Base-by-base conservation (phyloP, 2,113 vertebrate genomes). In the Syrmaticus mikado region DNA sequence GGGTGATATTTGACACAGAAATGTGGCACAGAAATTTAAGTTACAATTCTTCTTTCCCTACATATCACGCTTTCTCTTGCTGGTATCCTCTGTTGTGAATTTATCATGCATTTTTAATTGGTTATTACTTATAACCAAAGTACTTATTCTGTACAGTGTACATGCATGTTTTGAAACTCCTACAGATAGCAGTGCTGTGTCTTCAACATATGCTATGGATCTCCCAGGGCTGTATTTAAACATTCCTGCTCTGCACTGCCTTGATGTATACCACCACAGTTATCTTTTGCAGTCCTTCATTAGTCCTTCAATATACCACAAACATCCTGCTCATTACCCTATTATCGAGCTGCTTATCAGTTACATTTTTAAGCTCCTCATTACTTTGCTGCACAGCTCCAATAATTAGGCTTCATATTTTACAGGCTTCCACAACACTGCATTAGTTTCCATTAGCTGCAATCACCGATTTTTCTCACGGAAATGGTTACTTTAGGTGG, bases 241-340 rank as follows among this genome's bases (percentile, higher is more conserved):
- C 32, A 61, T 34, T 60, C 41, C 25, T 71, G 22, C 40, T 74
- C 50, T 73, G 53, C 28, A 32, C 0, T 81, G 53, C 48, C 62
- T 82, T n/a, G 24, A 57, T 75, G 10, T 34, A 84, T 8, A 72
- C 13, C 24, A 62, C 10, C 3, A 18, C 32, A 76, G 78, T 81
- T 91, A 85, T 75, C 88, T 81, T 86, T 60, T 65, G 27, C n/a
- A 90, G 76, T 21, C 88, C 65, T 94, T 96, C 73, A 88, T 94
- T 90, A 96, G 85, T 61, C 76, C 80, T 93, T 90, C 92, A 81
- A 11, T 81, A 83, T 15, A 90, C 32, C 61, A 80, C 55, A 95
- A 92, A 78, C 43, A 92, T 88, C 61, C 88, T 81, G 65, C 76
- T 92, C 73, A 67, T 96, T 81, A 93, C 65, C 83, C 80, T 71